A percentile compares a stretch with the other conserved stretches of the same genome.
Evolutionary conservation across 2,888 invertebrate species (phyloP).

Genomic region (Actias luna): DNA sequence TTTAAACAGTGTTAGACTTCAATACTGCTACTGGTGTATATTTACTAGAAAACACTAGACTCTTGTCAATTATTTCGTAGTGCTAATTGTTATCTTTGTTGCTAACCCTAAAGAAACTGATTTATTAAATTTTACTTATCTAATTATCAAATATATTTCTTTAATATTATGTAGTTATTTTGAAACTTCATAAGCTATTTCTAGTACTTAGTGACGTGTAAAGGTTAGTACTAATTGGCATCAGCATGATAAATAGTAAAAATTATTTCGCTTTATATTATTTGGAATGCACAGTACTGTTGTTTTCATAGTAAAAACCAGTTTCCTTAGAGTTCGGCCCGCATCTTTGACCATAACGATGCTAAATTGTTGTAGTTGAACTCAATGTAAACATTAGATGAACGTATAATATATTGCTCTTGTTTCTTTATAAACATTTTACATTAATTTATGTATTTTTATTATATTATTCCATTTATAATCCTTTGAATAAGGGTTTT

Average conservation of each 20-base stretch:
- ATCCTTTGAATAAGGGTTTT: background rate
- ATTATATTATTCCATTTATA: conserved; percentile 25
- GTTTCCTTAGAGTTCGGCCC: conserved; percentile 3
- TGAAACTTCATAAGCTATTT: too few species aligned
- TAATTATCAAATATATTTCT: background rate
- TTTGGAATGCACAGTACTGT: background rate
- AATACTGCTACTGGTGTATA: conserved; percentile 8
- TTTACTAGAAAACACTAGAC: conserved; percentile 32
- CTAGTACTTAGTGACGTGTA: too few species aligned
- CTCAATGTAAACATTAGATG: conserved; percentile 73
- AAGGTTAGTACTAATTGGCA: too few species aligned
- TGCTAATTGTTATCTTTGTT: conserved; percentile 53
- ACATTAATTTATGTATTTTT: conserved; percentile 53
- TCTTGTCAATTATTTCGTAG: conserved; percentile 69
- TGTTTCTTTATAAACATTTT: conserved; percentile 82
- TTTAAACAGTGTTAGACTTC: background rate
- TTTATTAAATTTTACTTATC: background rate
- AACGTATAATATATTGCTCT: conserved; percentile 77
- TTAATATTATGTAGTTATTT: background rate
- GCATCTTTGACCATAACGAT: conserved; percentile 28
- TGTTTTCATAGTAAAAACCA: background rate
- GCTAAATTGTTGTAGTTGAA: conserved; percentile 74
- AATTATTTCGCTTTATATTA: too few species aligned
- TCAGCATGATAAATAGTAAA: too few species aligned
- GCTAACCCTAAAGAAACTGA: conserved; percentile 23